Conservation (phyloP, 1,140 invertebrate genomes). For the Hyles vespertilio region DNA sequence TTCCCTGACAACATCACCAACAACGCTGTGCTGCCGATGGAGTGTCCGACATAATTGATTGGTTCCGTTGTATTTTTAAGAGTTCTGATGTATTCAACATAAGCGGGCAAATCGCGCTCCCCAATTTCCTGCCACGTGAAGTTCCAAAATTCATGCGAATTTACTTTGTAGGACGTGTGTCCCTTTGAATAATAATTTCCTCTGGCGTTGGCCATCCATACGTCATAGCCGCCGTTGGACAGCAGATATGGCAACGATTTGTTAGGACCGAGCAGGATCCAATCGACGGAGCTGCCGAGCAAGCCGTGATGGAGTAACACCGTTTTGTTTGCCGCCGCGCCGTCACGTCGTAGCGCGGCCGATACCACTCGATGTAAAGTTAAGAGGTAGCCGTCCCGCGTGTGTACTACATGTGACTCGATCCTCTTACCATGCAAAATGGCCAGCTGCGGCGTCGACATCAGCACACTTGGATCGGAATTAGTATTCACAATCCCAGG, state of each 20-base stretch:
- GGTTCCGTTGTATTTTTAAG: conserved; percentile 64
- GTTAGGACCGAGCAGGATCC: conserved; percentile 80
- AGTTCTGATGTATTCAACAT: conserved; percentile 80
- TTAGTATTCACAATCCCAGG: conserved; percentile 19
- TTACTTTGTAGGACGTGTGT: conserved; percentile 62
- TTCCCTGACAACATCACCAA: conserved; percentile 78
- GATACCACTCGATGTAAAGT: conserved; percentile 81
- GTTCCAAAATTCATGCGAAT: conserved; percentile 77
- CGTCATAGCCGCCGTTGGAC: conserved; percentile 78
- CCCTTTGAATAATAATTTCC: conserved; percentile 79
- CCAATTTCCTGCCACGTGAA: conserved; percentile 84
- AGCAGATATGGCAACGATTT: conserved; percentile 80
- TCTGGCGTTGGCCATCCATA: conserved; percentile 81
- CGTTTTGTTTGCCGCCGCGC: conserved; percentile 29
- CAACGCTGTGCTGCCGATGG: conserved; percentile 79
- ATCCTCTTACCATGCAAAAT: conserved; percentile 79
- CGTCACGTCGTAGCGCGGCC: conserved; percentile 9
- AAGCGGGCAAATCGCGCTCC: conserved; percentile 83
- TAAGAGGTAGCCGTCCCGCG: conserved; percentile 64
- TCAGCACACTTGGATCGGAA: conserved; percentile 31
- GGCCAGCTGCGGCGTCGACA: conserved; percentile 76
- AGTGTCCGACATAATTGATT: conserved; percentile 83
- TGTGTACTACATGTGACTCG: conserved; percentile 79
- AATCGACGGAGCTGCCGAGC: conserved; percentile 84
- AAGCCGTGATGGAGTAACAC: conserved; percentile 87